These are phyloP conservation scores for Gymnoscopelus braueri DNA, from an alignment of 2,797 vertebrate species.

Conservation along the genomic window DNA sequence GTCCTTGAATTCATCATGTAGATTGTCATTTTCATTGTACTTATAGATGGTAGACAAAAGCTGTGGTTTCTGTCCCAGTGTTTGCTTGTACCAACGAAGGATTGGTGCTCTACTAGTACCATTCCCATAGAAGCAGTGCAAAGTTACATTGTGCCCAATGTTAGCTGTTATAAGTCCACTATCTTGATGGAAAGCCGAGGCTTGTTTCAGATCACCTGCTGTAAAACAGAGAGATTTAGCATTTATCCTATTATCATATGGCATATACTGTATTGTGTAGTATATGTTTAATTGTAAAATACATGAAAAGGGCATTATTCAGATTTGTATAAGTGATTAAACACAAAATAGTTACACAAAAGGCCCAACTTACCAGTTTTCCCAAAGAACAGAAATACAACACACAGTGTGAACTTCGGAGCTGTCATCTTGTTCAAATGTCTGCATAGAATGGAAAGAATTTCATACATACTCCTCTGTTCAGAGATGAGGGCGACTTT, in stretches of 20 bases:
- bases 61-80: constrained; percentile 15
- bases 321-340: not conserved
- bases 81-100: constrained; percentile 55
- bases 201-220: not conserved
- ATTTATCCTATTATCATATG: too few species aligned
- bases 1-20: not conserved
- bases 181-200: constrained; percentile 15
- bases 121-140: constrained; percentile 35
- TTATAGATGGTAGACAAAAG: constrained; percentile 1
- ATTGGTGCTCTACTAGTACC: not conserved
- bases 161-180: not conserved
- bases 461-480: constrained; percentile 16
- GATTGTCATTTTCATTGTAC: constrained; percentile 6
- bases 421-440: constrained; percentile 31
- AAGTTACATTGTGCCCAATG: constrained; percentile 15
- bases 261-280: not conserved
- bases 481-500: constrained; percentile 3
- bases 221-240: too few species aligned
- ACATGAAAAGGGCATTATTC: not conserved
- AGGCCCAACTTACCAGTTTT: constrained; percentile 30
- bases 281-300: not conserved
- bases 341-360: not conserved
- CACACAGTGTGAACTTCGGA: constrained; percentile 13
- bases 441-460: not conserved
- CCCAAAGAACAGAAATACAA: constrained; percentile 25